A percentile compares a stretch with the other conserved stretches of the same genome.
These are phyloP conservation scores for Sclerurus mexicanus DNA, from an alignment of 2,113 vertebrate species.

Conservation along the genomic window DNA sequence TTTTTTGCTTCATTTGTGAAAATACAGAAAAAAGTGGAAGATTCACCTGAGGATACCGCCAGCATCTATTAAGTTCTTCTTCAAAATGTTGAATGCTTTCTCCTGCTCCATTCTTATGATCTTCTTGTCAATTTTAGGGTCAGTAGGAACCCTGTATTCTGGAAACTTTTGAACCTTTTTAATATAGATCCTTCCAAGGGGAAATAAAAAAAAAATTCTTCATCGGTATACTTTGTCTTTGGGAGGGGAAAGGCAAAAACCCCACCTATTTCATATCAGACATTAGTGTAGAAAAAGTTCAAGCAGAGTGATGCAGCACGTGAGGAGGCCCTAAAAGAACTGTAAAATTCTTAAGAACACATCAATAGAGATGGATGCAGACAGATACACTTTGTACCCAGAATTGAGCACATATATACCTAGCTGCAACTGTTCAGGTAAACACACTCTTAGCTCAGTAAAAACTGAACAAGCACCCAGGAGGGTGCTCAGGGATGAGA, in stretches of 20 bases:
- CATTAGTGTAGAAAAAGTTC: background rate
- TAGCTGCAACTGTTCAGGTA: background rate
- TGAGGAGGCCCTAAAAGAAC: background rate
- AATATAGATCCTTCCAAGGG: constrained; percentile 82
- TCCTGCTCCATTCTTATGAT: constrained; percentile 86
- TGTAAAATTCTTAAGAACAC: background rate
- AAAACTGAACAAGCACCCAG: background rate
- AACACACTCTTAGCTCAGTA: background rate
- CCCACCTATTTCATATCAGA: background rate
- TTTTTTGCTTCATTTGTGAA: background rate
- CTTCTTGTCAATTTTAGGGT: constrained; percentile 87
- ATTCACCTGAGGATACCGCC: constrained; percentile 82
- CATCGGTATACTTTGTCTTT: background rate
- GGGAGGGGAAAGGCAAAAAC: background rate
- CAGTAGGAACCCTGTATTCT: constrained; percentile 82
- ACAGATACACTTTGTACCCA: background rate
- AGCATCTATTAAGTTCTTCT: constrained; percentile 81
- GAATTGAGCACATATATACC: background rate
- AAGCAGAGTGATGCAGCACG: background rate
- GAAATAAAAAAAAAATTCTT: background rate
- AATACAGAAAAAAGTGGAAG: constrained; percentile 1
- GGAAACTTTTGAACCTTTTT: constrained; percentile 88
- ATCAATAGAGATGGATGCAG: background rate
- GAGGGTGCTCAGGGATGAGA: background rate
- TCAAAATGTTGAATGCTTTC: constrained; percentile 84